These are phyloP conservation scores for Bombus cullumanus DNA, from an alignment of 1,140 invertebrate genomes.

Conservation along the genomic window DNA sequence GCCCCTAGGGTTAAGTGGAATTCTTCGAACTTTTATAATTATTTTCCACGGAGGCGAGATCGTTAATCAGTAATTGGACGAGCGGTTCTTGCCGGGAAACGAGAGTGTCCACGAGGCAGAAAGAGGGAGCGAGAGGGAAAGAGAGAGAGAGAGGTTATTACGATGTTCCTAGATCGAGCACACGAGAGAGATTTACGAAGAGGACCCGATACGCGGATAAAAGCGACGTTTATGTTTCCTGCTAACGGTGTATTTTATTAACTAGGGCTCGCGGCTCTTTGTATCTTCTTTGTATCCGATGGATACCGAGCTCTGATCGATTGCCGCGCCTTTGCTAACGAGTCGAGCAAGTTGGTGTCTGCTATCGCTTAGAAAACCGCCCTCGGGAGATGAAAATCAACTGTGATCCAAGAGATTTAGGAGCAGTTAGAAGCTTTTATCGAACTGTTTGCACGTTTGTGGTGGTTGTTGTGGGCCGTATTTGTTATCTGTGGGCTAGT, in stretches of 20 bases:
- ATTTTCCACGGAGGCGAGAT: slow-evolving; percentile 68
- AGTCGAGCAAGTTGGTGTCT: background rate
- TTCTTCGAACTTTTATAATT: slow-evolving; percentile 70
- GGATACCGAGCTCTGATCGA: slow-evolving; percentile 17
- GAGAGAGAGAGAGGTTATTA: slow-evolving; percentile 41
- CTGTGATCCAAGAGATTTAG: background rate
- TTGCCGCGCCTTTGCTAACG: slow-evolving; percentile 2
- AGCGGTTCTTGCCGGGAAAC: slow-evolving; percentile 52
- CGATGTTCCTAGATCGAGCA: slow-evolving; percentile 37
- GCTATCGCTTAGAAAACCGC: background rate
- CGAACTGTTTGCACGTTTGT: no score
- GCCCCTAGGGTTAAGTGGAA: slow-evolving; percentile 70
- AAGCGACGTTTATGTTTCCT: slow-evolving; percentile 47
- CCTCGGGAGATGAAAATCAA: background rate
- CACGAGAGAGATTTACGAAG: slow-evolving; percentile 25
- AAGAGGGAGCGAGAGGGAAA: no score
- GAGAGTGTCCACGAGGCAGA: slow-evolving; percentile 23
- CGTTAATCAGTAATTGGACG: slow-evolving; percentile 72
- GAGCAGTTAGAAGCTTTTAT: no score
- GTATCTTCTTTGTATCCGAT: background rate
- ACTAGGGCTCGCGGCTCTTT: background rate
- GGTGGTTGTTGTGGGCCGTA: no score
- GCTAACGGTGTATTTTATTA: slow-evolving; percentile 57
- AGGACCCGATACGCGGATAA: background rate
- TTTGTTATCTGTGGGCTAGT: no score